Base-by-base conservation (phyloP, 2,113 vertebrate species). In the Corythaixoides concolor region DNA sequence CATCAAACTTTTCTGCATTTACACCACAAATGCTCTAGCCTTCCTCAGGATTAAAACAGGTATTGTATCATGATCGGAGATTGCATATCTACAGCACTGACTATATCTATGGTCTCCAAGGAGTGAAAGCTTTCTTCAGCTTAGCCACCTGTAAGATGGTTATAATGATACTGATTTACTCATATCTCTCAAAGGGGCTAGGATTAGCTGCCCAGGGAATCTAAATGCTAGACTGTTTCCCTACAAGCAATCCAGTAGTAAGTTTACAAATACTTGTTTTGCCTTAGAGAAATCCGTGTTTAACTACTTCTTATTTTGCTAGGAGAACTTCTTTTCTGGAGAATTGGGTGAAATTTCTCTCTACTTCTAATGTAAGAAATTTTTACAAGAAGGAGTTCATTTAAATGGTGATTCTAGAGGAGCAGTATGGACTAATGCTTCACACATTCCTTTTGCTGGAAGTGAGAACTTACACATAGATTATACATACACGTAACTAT, bases 241-340 rank as follows among this genome's bases (percentile, higher is more conserved):
- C 30, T 49, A 26, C 18, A 37, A 89, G 62, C 35, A 67, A 60
- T 56, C 39, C 30, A 87, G 68, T 68, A 88, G 33, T 20, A 72
- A 86, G 53, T 92, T 94, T 82, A 79, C 82, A 95, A 97, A 94
- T 88, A 87, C 17, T 68, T 89, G 59, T 70, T 95, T 92, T 78
- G 18, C 60, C 85, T 82, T 37, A 56, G 73, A 93, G 85, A 96
- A 97, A 87, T 86, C 43, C 68, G 33, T 60, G 87, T 96, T 89
- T 84, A 92, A 89, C 73, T 43, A 85, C 24, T 33, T 96, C 60
- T 59, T 32, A 39, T 50, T 60, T 83, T 77, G 12, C 62, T 93
- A 70, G 55, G 43, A 96, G 74, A 97, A 95, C 59, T 76, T 89
- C 63, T 79, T 88, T 72, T 83, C 33, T 70, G 45, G 26, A 70